Evolutionary conservation across 2,888 invertebrate species (phyloP), one percentile per base, ranked within the genome.

Genomic region (Dicycla oo): DNA sequence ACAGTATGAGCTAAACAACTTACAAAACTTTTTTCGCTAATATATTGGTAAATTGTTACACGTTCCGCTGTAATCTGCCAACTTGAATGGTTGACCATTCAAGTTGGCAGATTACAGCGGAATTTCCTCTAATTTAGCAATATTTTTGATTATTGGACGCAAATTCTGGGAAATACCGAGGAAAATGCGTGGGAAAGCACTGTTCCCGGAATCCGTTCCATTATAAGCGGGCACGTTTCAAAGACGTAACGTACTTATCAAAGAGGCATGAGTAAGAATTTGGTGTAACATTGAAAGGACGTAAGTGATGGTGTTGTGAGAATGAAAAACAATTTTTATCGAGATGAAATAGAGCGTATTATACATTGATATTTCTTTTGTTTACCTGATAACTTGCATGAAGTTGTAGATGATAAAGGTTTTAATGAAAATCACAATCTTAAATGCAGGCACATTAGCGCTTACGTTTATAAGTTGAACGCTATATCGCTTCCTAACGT

Each of bases 221-320:
- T 82, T 82, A 84, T 69, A 84, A 77, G 71, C 72, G 74, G 65
- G 71, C 72, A 78, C 45, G 68, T 81, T 81, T 80, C 78, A 74
- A 60, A 58, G 40, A 77, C n/a, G n/a, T n/a, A n/a, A n/a, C n/a
- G n/a, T 77, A 60, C 54, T 84, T 77, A 73, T 67, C 66, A 67
- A 75, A 47, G 67, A 62, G 84, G 72, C 82, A 82, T 84, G 82
- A 81, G 84, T 84, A 81, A 81, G 62, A 69, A 53, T 56, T 67
- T 66, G 54, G n/a, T 64, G 30, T 66, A 69, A 45, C 56, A 71
- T 63, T 45, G n/a, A 66, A 82, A 66, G 20, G 54, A 34, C 34
- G 38, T 82, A 78, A 66, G 53, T 66, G 53, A 51, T 26, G 38
- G 4, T 40, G 2, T 30, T 70, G n/a, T 26, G 1, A 13, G 18